Conservation (phyloP, 2,888 invertebrate species). For the Drosophila eohydei region DNA sequence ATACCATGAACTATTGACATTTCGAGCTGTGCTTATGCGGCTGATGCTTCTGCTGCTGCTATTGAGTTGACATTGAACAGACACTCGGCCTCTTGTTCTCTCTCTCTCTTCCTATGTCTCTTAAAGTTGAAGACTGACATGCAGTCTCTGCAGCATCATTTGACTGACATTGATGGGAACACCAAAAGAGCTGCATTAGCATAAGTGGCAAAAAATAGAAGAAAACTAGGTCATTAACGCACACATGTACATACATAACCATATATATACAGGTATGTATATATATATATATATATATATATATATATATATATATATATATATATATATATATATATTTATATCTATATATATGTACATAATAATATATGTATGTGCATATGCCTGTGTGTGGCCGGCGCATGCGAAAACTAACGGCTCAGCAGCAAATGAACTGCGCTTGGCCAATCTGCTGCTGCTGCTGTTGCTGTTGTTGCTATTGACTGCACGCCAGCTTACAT, state of each 20-base stretch:
- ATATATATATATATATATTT: slow-evolving; percentile 4
- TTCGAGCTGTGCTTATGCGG: slow-evolving; percentile 32
- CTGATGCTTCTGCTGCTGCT: slow-evolving; percentile 11
- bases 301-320: not conserved
- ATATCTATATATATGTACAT: slow-evolving; percentile 3
- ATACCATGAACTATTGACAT: slow-evolving; percentile 65
- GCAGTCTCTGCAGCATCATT: slow-evolving; percentile 41
- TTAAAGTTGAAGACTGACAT: slow-evolving; percentile 16
- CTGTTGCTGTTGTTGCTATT: slow-evolving; percentile 24
- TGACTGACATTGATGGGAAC: slow-evolving; percentile 54
- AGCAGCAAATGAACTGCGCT: slow-evolving; percentile 35
- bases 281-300: slow-evolving; percentile 3
- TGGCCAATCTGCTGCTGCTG: slow-evolving; percentile 18
- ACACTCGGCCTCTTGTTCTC: slow-evolving; percentile 3
- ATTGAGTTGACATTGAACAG: slow-evolving; percentile 50
- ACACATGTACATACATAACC: slow-evolving; percentile 14
- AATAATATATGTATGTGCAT: not conserved
- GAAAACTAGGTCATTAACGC: slow-evolving; percentile 64
- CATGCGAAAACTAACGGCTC: slow-evolving; percentile 59
- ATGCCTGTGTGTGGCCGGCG: slow-evolving; percentile 38
- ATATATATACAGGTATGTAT: not conserved
- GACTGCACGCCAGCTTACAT: slow-evolving; percentile 59
- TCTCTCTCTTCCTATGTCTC: slow-evolving; percentile 1
- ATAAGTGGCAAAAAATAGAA: slow-evolving; percentile 28
- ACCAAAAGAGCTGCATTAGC: slow-evolving; percentile 34